Evolutionary conservation across 2,113 vertebrate genomes (phyloP).

Genomic region (Oncorhynchus clarkii): DNA sequence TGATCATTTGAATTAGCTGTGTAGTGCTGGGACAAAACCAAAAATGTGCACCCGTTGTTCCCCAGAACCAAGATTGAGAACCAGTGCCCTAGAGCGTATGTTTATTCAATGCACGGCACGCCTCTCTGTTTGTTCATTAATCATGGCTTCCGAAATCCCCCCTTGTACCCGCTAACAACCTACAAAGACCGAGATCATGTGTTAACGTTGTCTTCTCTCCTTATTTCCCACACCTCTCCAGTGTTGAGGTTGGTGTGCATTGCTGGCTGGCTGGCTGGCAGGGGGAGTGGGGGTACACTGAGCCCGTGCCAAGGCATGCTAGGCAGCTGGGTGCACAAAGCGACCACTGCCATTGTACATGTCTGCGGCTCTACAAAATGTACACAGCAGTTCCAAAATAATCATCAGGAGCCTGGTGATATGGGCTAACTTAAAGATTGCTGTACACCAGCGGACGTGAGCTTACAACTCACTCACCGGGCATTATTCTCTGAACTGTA

Average conservation of each 20-base stretch:
- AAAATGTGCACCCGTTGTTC: too few species aligned
- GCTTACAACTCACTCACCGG: too few species aligned
- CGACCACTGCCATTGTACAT: background rate
- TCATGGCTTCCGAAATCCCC: background rate
- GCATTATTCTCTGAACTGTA: too few species aligned
- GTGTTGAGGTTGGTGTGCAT: background rate
- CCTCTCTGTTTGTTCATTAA: background rate
- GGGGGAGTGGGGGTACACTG: background rate
- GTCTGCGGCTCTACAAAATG: background rate
- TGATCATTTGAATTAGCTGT: too few species aligned
- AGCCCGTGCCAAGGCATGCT: background rate
- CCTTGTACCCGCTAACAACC: background rate
- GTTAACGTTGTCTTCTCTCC: constrained; percentile 17
- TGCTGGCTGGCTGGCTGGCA: background rate
- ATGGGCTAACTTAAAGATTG: background rate
- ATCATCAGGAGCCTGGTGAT: background rate
- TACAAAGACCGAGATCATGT: constrained; percentile 23
- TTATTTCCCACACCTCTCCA: constrained; percentile 16
- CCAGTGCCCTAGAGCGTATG: background rate
- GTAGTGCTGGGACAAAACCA: too few species aligned
- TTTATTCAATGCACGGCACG: background rate
- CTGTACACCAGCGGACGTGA: too few species aligned
- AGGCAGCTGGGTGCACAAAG: background rate
- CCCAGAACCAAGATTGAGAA: too few species aligned
- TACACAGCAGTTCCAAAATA: constrained; percentile 3